phyloP scores from a whole-genome alignment of 2,888 invertebrate species.

The Tryphoninae sp. region DNA sequence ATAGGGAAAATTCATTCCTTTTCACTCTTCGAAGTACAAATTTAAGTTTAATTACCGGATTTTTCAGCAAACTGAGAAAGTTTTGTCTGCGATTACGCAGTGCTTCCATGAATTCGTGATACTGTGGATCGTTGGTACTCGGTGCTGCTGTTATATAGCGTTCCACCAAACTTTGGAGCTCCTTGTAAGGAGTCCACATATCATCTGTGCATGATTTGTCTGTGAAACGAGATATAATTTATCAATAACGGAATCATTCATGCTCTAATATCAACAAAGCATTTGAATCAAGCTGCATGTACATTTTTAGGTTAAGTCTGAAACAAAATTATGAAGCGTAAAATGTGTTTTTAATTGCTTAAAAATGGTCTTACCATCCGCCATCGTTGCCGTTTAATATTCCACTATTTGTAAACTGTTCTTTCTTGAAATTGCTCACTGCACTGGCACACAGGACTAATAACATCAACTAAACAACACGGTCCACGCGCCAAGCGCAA shows the following conservation, averaged over 20 bases:
- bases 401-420: neutral
- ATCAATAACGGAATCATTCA: neutral
- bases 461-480: neutral
- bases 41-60: slow-evolving; percentile 87
- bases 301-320: slow-evolving; percentile 48
- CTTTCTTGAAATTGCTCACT: neutral
- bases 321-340: neutral
- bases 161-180: slow-evolving; percentile 87
- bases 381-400: slow-evolving; percentile 29
- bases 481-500: neutral
- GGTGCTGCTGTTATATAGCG: slow-evolving; percentile 85
- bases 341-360: neutral
- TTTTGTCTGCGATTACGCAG: slow-evolving; percentile 92
- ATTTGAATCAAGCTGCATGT: neutral
- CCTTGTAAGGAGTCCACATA: slow-evolving; percentile 93
- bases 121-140: slow-evolving; percentile 82
- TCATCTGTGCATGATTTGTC: slow-evolving; percentile 85
- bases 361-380: slow-evolving; percentile 50
- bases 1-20: neutral
- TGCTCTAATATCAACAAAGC: neutral
- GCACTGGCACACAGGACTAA: neutral
- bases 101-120: slow-evolving; percentile 88
- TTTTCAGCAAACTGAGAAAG: slow-evolving; percentile 91
- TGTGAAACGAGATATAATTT: slow-evolving; percentile 47
- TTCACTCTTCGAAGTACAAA: neutral